These are phyloP conservation scores for Brachionus rubens DNA, from an alignment of 1,140 invertebrate genomes.

Conservation along the genomic window DNA sequence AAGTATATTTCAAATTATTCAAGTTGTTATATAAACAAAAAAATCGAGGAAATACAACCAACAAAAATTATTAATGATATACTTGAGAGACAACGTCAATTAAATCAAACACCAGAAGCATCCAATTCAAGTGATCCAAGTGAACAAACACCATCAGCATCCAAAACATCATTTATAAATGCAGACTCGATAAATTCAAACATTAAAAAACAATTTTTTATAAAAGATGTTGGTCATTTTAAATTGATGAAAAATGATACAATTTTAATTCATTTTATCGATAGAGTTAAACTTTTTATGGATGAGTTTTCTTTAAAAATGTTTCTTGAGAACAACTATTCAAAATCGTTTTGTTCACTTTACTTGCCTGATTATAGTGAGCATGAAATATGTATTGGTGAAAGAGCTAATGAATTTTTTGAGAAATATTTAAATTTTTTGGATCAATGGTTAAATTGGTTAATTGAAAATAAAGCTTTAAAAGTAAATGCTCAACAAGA, in stretches of 20 bases:
- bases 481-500: not conserved
- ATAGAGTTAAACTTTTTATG: constrained; percentile 33
- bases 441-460: constrained; percentile 39
- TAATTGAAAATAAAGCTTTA: not conserved
- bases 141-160: not conserved
- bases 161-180: not conserved
- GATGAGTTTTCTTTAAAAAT: not conserved
- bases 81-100: not conserved
- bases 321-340: not conserved
- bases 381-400: constrained; percentile 22
- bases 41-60: constrained; percentile 15
- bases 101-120: not conserved
- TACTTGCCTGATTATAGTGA: constrained; percentile 40
- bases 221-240: constrained; percentile 40
- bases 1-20: constrained; percentile 8
- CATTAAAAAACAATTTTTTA: constrained; percentile 24
- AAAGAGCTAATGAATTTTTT: not conserved
- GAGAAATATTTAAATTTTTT: constrained; percentile 27
- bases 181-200: not conserved
- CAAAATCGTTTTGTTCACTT: constrained; percentile 5
- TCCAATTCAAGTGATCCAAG: not conserved
- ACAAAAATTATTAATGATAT: not conserved
- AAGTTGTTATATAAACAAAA: constrained; percentile 29
- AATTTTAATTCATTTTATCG: constrained; percentile 14
- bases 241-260: not conserved